phyloP scores from a whole-genome alignment of 2,797 vertebrate genomes.

The Podarcis siculus region DNA sequence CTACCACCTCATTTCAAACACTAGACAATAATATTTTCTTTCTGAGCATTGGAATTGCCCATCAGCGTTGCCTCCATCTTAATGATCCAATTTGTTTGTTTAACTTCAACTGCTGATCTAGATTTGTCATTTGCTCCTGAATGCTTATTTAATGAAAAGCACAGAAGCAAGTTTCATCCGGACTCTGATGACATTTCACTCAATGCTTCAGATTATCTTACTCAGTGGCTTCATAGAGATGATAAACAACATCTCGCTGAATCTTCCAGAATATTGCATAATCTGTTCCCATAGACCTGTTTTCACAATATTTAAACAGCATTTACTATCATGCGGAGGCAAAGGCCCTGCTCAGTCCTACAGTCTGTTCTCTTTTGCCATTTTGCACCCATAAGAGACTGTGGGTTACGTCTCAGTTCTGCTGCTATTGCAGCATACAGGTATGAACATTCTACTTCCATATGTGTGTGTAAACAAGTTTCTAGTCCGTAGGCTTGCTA shows the following conservation, averaged over 20 bases:
- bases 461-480: not conserved
- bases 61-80: not conserved
- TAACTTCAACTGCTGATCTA: not conserved
- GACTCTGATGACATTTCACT: not conserved
- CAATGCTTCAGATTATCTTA: not conserved
- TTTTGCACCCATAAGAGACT: not conserved
- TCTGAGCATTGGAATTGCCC: not conserved
- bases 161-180: not conserved
- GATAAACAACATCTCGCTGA: not conserved
- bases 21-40: not conserved
- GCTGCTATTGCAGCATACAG: not conserved
- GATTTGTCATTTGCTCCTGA: not conserved
- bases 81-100: not conserved
- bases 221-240: not conserved
- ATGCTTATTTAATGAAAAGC: not conserved
- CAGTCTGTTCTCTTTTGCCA: not conserved
- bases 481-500: not conserved
- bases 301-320: not conserved
- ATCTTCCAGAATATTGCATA: not conserved
- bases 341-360: not conserved
- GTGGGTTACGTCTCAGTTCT: not conserved
- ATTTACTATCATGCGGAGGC: not conserved
- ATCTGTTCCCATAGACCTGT: not conserved
- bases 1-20: not conserved
- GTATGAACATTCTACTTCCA: not conserved